Base-by-base conservation (phyloP, 2,888 invertebrate genomes). In the Acleris literana region DNA sequence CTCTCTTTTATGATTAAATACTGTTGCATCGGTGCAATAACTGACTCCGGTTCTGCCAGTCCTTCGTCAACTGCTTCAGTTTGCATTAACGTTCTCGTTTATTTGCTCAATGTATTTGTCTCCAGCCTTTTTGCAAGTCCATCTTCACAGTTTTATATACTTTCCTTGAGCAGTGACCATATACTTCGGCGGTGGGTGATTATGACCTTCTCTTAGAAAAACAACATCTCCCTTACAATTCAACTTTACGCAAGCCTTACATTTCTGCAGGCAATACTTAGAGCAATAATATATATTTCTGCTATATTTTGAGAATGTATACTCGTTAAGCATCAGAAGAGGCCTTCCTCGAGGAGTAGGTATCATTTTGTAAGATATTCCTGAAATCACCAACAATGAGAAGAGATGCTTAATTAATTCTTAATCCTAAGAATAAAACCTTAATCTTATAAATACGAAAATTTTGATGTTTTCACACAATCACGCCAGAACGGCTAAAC, bases 281-380 rank as follows among this genome's bases (percentile, higher is more conserved):
- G 68, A 65, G 44, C 65, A 68, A 49, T 68, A 68, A 51, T 68
- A 68, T 29, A 59, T 57, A 20, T 61, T 57, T 48, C 52, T 64
- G 44, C 56, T 65, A 48, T 52, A 59, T 29, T 46, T 62, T 29
- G 62, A 61, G 58, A 54, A 68, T 1, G 69, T 69, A 44, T 60
- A 63, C 1, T 54, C 57, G 20, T 67, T 64, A 18, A 54, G 43
- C 67, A 69, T 44, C n/a, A 70, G 44, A 9, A 69, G 43, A 3
- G 49, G 54, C 11, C 49, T 29, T n/a, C 64, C 64, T 20, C 64
- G 54, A 17, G 22, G 39, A 16, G 64, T 60, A 13, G 44, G 20
- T 49, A 65, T 49, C 22, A 65, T 18, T 51, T 60, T 55, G 49
- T 65, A 65, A 29, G 29, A 29, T 7, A 29, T 29, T 29, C 29